Conservation (phyloP, 2,888 invertebrate genomes). For the Plebejus anna region DNA sequence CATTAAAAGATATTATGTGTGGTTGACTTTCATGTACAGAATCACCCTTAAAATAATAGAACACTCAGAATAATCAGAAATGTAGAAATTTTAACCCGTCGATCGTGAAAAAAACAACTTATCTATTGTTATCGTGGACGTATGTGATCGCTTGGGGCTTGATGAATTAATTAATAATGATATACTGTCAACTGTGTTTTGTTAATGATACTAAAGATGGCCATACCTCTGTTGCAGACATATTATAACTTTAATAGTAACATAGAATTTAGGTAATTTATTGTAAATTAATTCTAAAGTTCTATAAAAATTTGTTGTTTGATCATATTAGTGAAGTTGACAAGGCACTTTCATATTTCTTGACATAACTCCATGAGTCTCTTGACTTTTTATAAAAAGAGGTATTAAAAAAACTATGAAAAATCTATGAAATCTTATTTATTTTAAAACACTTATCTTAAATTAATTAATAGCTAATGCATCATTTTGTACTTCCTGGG, state of each 20-base stretch:
- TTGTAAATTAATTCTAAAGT: background rate
- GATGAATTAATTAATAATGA: no score
- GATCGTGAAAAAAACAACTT: no score
- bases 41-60: slow-evolving; percentile 1
- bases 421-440: background rate
- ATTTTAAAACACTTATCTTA: slow-evolving; percentile 31
- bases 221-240: slow-evolving; percentile 10
- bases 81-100: background rate
- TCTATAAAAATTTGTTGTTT: background rate
- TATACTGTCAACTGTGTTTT: no score
- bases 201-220: no score
- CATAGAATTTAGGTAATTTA: background rate
- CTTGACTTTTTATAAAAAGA: background rate
- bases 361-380: background rate
- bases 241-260: background rate
- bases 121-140: no score
- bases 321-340: background rate
- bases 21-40: slow-evolving; percentile 33
- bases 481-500: slow-evolving; percentile 92
- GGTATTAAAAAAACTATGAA: background rate
- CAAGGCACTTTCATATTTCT: background rate
- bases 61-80: background rate
- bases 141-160: no score
- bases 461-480: slow-evolving; percentile 84
- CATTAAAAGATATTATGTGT: slow-evolving; percentile 57